Conservation (phyloP, 2,797 vertebrate species). For the Pteronotus mesoamericanus region DNA sequence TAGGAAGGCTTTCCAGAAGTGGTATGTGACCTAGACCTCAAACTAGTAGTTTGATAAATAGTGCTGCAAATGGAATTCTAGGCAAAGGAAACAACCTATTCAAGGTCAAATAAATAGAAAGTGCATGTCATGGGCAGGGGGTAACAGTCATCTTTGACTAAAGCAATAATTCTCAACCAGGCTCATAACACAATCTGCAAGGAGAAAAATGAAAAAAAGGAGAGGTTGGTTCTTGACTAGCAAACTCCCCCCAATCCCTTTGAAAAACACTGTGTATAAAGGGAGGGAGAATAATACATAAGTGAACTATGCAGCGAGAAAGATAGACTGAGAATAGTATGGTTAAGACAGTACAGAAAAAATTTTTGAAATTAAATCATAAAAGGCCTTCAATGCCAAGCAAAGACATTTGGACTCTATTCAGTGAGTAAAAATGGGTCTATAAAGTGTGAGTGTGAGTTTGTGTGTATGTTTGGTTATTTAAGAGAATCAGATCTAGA, state of each 20-base stretch:
- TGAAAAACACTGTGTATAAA: neutral
- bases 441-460: neutral
- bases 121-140: neutral
- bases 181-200: neutral
- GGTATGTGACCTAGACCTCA: neutral
- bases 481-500: constrained; percentile 7
- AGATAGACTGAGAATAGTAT: neutral
- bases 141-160: neutral
- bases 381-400: neutral
- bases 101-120: constrained; percentile 13
- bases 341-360: neutral
- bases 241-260: neutral
- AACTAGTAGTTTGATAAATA: neutral
- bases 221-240: neutral
- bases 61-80: neutral
- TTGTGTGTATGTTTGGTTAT: neutral
- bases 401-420: constrained; percentile 1
- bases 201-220: neutral
- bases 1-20: neutral
- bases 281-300: neutral
- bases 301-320: neutral
- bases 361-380: constrained; percentile 37
- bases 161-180: neutral
- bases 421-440: constrained; percentile 15
- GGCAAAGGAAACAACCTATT: neutral